Evolutionary conservation across 2,888 invertebrate species (phyloP), one percentile per base, ranked within the genome.

Genomic region (Branchinecta sandiegonensis): DNA sequence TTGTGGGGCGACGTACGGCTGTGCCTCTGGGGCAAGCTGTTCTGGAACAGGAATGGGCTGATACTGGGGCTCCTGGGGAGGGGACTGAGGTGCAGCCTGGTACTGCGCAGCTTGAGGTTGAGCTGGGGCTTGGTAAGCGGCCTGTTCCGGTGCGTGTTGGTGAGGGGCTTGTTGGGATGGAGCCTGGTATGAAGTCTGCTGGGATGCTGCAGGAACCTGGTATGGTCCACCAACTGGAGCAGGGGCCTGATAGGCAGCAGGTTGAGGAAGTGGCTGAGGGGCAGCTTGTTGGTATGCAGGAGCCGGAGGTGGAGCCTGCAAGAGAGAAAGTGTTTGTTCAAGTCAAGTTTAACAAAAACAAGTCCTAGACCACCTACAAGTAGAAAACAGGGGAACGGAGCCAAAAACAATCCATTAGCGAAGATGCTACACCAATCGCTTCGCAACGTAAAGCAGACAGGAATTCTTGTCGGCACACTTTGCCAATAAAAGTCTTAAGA

Each of bases 151-250:
- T 66, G 23, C 23, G 8, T 69, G 17, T 66, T 63, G 48, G 70
- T 66, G 46, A 65, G 70, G 46, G 67, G 70, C 67, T 67, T 70
- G 68, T 67, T 67, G 71, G 14, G 67, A 67, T 47, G 46, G 50
- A 14, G 50, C 65, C 46, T 67, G 37, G 64, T 70, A 68, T 63
- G 66, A 17, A 47, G 71, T 48, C 67, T 67, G 37, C 48, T 66
- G 47, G 69, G 70, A 8, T 12, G 46, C 11, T n/a, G 67, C 67
- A 48, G 48, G 66, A 37, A 65, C 17, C 14, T 65, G 46, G 12
- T 63, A 37, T 37, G 37, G 37, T 37, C 37, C 37, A 5, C 37
- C 37, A 37, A 37, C 37, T 37, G 37, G 37, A 37, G 37, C 37
- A 37, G 37, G 37, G 37, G 37, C 37, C 37, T 37, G 37, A 37